Percentiles rank a stretch among this genome's conserved stretches.
Evolutionary conservation across 2,797 vertebrate species (phyloP).

Genomic region (Coccyzus lansbergi): DNA sequence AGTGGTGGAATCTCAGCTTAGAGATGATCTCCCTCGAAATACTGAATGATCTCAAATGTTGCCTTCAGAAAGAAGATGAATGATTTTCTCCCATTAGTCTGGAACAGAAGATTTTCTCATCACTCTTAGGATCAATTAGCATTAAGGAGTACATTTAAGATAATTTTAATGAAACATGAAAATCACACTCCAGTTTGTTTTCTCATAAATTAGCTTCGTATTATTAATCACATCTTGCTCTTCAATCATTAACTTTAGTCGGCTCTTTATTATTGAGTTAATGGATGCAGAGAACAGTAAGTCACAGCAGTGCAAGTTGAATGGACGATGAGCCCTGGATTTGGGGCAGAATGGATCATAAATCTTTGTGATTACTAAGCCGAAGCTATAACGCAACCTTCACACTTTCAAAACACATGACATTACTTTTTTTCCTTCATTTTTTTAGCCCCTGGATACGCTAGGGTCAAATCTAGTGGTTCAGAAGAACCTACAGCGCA

Average conservation of each 20-base stretch:
- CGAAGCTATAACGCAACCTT: constrained; percentile 13
- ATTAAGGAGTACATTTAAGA: constrained; percentile 49
- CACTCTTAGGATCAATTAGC: constrained; percentile 52
- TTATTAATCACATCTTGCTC: constrained; percentile 58
- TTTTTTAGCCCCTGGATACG: neutral
- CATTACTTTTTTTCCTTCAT: neutral
- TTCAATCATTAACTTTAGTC: constrained; percentile 68
- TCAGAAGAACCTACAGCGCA: neutral
- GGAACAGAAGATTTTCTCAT: constrained; percentile 28
- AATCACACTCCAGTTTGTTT: constrained; percentile 63
- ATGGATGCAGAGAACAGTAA: constrained; percentile 51
- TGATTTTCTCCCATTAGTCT: constrained; percentile 39
- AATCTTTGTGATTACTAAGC: constrained; percentile 64
- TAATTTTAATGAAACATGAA: constrained; percentile 65
- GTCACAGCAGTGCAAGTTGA: constrained; percentile 33
- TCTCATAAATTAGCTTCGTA: constrained; percentile 62
- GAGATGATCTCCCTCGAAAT: neutral
- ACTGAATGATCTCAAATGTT: neutral
- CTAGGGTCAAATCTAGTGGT: neutral
- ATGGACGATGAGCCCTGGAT: constrained; percentile 52
- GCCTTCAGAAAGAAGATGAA: constrained; percentile 20
- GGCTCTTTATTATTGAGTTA: constrained; percentile 66
- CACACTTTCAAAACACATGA: constrained; percentile 15
- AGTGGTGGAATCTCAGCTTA: neutral
- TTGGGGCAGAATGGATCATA: constrained; percentile 50